A percentile compares a stretch with the other conserved stretches of the same genome.
Conservation (phyloP, 2,113 vertebrate genomes). For the Casuarius casuarius region DNA sequence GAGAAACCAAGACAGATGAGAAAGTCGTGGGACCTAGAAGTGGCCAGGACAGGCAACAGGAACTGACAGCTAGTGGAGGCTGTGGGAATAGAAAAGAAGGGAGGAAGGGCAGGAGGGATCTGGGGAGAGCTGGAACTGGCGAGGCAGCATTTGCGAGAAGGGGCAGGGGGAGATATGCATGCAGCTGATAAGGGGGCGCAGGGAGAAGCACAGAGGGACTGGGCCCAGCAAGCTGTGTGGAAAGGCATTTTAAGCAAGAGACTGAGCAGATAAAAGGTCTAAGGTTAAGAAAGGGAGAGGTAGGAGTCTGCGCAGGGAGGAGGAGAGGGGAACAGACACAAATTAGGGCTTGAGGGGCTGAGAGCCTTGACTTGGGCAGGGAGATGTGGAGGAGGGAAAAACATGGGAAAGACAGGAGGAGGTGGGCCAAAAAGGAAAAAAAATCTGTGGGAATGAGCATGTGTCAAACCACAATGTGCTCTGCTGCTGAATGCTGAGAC, state of each 20-base stretch:
- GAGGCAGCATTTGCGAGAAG: background rate
- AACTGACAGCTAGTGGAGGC: background rate
- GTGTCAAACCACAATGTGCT: background rate
- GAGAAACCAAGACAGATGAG: background rate
- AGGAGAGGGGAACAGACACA: background rate
- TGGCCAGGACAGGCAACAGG: background rate
- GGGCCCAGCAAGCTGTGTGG: background rate
- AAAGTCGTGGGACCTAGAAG: background rate
- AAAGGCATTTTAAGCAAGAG: background rate
- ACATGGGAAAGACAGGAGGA: background rate
- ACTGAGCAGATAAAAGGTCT: background rate
- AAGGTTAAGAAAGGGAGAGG: background rate
- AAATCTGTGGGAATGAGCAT: background rate
- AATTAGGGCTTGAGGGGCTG: background rate
- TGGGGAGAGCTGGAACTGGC: background rate
- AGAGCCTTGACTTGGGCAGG: background rate
- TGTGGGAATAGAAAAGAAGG: background rate
- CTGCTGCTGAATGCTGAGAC: background rate
- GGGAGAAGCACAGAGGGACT: background rate
- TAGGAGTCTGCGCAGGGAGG: rapidly evolving
- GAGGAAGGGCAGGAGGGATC: background rate
- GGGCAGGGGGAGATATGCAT: rapidly evolving
- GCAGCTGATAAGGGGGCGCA: background rate
- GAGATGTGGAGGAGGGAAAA: background rate
- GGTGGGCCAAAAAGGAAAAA: background rate